These are phyloP conservation scores for Drosophila prolongata DNA, from an alignment of 2,888 invertebrate species.

Conservation along the genomic window DNA sequence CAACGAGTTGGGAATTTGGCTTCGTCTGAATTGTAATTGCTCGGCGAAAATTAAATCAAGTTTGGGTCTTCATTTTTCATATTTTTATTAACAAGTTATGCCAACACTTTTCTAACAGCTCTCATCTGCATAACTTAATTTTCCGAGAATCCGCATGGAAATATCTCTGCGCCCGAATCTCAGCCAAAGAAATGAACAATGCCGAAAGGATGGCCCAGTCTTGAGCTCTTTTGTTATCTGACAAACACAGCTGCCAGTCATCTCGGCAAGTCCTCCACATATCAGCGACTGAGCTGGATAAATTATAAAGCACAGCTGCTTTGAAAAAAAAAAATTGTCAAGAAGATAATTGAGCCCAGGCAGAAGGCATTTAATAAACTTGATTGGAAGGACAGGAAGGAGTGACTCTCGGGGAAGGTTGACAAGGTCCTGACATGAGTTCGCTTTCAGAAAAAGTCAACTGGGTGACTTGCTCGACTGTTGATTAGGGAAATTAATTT, in stretches of 20 bases:
- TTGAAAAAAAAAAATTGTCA: slow-evolving; percentile 58
- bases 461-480: slow-evolving; percentile 63
- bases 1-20: slow-evolving; percentile 20
- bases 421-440: slow-evolving; percentile 43
- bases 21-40: slow-evolving; percentile 63
- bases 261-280: slow-evolving; percentile 43
- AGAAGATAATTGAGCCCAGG: slow-evolving; percentile 68
- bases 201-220: slow-evolving; percentile 42
- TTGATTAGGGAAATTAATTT: slow-evolving; percentile 76
- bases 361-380: slow-evolving; percentile 60
- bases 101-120: slow-evolving; percentile 41
- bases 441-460: slow-evolving; percentile 50
- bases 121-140: slow-evolving; percentile 53
- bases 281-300: slow-evolving; percentile 35
- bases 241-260: slow-evolving; percentile 64
- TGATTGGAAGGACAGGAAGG: slow-evolving; percentile 35
- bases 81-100: slow-evolving; percentile 51
- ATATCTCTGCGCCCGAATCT: slow-evolving; percentile 60
- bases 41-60: slow-evolving; percentile 55
- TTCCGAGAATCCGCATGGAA: slow-evolving; percentile 15
- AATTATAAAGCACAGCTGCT: slow-evolving; percentile 56
- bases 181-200: slow-evolving; percentile 57
- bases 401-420: slow-evolving; percentile 30
- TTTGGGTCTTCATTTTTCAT: slow-evolving; percentile 25
- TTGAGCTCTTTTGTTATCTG: slow-evolving; percentile 70